phyloP scores from a whole-genome alignment of 2,797 vertebrate genomes.

The Coccyzus lansbergi region DNA sequence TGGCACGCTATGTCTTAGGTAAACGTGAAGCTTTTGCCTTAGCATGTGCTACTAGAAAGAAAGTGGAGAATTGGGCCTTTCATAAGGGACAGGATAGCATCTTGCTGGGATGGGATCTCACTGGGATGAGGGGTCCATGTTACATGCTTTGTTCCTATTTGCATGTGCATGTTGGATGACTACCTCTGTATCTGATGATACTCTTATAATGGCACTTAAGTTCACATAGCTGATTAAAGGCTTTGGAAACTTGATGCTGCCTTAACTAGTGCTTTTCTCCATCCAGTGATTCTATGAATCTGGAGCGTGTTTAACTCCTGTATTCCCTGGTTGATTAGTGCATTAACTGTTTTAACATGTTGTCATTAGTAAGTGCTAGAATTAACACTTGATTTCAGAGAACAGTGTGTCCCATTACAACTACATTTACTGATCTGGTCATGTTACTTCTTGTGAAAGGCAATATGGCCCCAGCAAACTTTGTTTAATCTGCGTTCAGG shows the following conservation, averaged over 20 bases:
- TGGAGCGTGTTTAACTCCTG: not conserved
- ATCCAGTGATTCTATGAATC: not conserved
- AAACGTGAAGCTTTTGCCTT: not conserved
- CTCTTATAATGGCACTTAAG: not conserved
- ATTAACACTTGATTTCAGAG: not conserved
- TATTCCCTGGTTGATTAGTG: not conserved
- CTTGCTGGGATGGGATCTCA: not conserved
- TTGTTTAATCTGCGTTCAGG: not conserved
- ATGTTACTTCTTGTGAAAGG: not conserved
- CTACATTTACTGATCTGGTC: not conserved
- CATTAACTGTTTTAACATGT: not conserved
- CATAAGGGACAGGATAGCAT: fast-evolving
- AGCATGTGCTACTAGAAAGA: not conserved
- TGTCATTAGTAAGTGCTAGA: not conserved
- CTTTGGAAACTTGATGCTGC: not conserved
- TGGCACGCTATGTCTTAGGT: not conserved
- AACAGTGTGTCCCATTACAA: not conserved
- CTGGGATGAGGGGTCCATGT: not conserved
- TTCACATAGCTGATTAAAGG: not conserved
- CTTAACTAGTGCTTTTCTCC: not conserved
- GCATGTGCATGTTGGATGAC: fast-evolving
- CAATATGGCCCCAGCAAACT: not conserved
- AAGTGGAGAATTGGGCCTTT: not conserved
- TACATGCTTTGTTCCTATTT: not conserved
- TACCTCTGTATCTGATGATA: not conserved